Base-by-base conservation (phyloP, 2,113 vertebrate genomes). In the Chloropsis cyanopogon region DNA sequence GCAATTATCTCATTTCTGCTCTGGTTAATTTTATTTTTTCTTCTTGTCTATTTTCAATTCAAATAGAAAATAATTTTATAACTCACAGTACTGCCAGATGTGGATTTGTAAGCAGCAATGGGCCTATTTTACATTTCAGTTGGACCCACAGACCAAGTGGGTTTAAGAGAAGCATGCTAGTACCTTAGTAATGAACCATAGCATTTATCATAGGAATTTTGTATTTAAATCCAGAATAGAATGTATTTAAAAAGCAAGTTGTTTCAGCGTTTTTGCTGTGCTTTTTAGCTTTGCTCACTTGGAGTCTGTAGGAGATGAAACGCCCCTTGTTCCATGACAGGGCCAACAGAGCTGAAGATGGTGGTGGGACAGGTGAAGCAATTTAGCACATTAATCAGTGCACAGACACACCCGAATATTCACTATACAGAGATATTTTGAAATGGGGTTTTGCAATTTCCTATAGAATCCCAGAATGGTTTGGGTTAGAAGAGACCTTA, bases 1-100 rank as follows among this genome's bases (percentile, higher is more conserved):
- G 89, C 56, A 79, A 10, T 94, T 87, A 85, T 63, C 33, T 66
- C 7, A 53, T 65, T 93, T 91, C 73, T 76, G 60, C 50, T 79
- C 37, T 56, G 46, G 37, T 53, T 81, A 42, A 56, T 89, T 86
- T 42, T 65, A 61, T 61, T 57, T 53, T 53, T 66, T 31, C 25
- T 82, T 86, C 23, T 64, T 70, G 28, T 80, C 35, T 66, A 14
- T 60, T 86, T 95, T 87, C 39, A 72, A 10, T 65, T 88, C 5
- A 82, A 71, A 57, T 23, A 37, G 16, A 60, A 86, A 68, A 61
- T 53, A 2, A 11, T 54, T 44, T n/a, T 91, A 44, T 70, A 21
- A 64, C 33, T 59, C 35, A 10, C 12, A n/a, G 20, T 33, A 77
- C 44, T 93, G 37, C 49, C 63, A 65, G 70, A 68, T 52, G 13